Evolutionary conservation across 2,113 vertebrate genomes (phyloP).

Genomic region (Sisor rabdophorus): DNA sequence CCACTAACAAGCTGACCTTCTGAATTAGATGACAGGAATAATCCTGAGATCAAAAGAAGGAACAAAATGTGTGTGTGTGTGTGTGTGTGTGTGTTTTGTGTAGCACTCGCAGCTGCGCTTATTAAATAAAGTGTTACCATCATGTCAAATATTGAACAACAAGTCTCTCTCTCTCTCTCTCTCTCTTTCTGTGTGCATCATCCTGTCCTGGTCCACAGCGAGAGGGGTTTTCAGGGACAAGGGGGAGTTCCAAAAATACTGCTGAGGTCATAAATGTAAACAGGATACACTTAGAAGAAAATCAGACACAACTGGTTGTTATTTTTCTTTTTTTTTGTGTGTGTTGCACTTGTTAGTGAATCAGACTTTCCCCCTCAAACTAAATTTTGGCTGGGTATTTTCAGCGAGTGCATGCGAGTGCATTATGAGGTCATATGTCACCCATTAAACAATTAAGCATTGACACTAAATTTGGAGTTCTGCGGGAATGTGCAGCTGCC

Average conservation of each 20-base stretch:
- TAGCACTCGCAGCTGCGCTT: slow-evolving; percentile 30
- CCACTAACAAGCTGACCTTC: slow-evolving; percentile 28
- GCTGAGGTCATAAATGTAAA: slow-evolving; percentile 53
- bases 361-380: slow-evolving; percentile 36
- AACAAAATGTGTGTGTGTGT: slow-evolving; percentile 13
- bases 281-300: slow-evolving; percentile 49
- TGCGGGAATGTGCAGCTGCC: slow-evolving; percentile 44
- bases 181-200: slow-evolving; percentile 10
- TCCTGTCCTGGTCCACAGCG: slow-evolving; percentile 24
- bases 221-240: slow-evolving; percentile 42
- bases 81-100: not conserved
- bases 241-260: slow-evolving; percentile 56
- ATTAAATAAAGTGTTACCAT: slow-evolving; percentile 46
- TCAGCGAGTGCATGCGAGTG: slow-evolving; percentile 19
- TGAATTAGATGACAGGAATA: slow-evolving; percentile 33
- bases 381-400: slow-evolving; percentile 18
- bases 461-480: slow-evolving; percentile 40
- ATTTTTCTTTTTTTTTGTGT: slow-evolving; percentile 43
- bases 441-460: slow-evolving; percentile 46
- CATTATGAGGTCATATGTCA: slow-evolving; percentile 49
- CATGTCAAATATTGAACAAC: slow-evolving; percentile 40
- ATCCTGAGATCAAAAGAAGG: slow-evolving; percentile 10
- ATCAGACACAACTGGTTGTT: slow-evolving; percentile 17
- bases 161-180: slow-evolving; percentile 20
- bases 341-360: slow-evolving; percentile 20